Base-by-base conservation (phyloP, 2,888 invertebrate species). In the Standfussiana lucernea region DNA sequence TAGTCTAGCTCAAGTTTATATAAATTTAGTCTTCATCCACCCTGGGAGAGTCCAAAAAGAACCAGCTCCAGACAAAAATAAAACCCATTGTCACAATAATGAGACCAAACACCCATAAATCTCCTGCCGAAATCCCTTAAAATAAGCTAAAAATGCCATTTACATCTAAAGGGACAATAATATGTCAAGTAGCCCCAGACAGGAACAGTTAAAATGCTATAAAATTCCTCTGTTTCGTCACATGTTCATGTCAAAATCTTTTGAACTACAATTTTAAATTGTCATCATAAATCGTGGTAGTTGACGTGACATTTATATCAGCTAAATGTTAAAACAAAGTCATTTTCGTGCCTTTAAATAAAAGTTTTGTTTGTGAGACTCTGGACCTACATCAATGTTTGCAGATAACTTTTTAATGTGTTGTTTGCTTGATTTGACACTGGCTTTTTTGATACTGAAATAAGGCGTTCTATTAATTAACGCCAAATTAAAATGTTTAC, bases 141-240 rank as follows among this genome's bases (percentile, higher is more conserved):
- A 77, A 74, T 59, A 1, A 59, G 72, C 15, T 72, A 80, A 72
- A 84, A 59, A 53, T 75, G 61, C 59, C 50, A 66, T 72, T 61
- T 70, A 40, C 37, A n/a, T 45, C 50, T 3, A 13, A 86, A 75
- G 47, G 56, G 69, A 77, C 75, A 69, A 35, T 61, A 50, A 68
- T 37, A 64, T 68, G 45, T 59, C 68, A 72, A 69, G 64, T 56
- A 15, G 68, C 67, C 32, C 65, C 80, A 79, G 82, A 82, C 80
- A 64, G 40, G 40, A 68, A 74, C 69, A 87, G 82, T 88, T 83
- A 85, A 87, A 88, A 72, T 15, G 79, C 82, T 66, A 77, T 87
- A 80, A 87, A 87, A 83, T 50, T 11, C 32, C 6, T 45, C 42
- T 15, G 71, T 85, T 80, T 82, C 71, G 61, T 75, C 82, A 75